These are phyloP conservation scores for Cricetomys ansorgei DNA, from an alignment of 2,113 vertebrate species.

Conservation along the genomic window DNA sequence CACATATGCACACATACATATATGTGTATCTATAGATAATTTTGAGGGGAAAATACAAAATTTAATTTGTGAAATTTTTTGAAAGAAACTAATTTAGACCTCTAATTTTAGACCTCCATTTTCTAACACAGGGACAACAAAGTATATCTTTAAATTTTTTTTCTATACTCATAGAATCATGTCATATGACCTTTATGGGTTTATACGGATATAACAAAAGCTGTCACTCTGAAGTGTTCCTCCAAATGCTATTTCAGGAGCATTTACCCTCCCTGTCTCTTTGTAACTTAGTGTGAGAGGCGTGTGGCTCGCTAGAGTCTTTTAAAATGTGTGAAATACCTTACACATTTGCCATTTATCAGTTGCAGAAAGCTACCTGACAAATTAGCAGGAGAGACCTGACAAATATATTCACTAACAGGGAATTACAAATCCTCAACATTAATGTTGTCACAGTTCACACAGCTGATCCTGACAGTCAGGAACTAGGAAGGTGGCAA, in stretches of 20 bases:
- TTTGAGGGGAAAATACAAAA: background rate
- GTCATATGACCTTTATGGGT: background rate
- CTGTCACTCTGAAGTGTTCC: background rate
- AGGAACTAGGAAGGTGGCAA: slow-evolving; percentile 74
- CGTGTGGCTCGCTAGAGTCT: background rate
- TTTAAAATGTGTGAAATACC: background rate
- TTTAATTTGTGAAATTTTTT: background rate
- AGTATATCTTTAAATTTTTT: background rate
- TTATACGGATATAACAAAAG: background rate
- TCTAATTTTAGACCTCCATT: background rate
- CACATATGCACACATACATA: too few species aligned
- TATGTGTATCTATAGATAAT: too few species aligned
- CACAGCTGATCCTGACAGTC: slow-evolving; percentile 74
- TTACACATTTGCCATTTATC: slow-evolving; percentile 33
- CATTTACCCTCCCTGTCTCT: background rate
- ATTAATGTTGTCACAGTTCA: slow-evolving; percentile 79
- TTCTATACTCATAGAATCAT: background rate
- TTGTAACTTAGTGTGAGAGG: background rate
- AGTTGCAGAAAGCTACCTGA: slow-evolving; percentile 39
- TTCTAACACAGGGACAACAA: background rate
- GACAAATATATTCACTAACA: slow-evolving; percentile 71
- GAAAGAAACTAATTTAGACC: background rate
- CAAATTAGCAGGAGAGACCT: slow-evolving; percentile 74
- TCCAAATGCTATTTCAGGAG: background rate
- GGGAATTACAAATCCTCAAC: slow-evolving; percentile 80